Base-by-base conservation (phyloP, 2,113 vertebrate species). In the Engystomops pustulosus region DNA sequence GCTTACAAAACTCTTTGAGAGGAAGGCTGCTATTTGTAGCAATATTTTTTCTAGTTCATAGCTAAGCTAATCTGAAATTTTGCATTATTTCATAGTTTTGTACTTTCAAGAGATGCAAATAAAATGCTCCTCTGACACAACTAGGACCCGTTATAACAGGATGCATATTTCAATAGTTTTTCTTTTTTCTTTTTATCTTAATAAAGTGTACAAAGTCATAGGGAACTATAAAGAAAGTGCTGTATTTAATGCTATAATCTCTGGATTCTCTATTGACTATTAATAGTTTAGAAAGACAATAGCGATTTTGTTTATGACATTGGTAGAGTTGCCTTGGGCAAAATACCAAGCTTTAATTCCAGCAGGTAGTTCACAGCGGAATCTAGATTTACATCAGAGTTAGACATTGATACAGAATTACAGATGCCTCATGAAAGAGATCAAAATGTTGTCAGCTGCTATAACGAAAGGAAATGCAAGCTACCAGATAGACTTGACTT, bases 401-500 rank as follows among this genome's bases (percentile, higher is more conserved):
- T 75, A 75, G 72, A 75, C 69, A 60, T 38, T 82, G 69, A 60
- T 60, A 47, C 32, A 74, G 51, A 74, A 74, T 83, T 82, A 72
- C 47, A 82, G 68, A 72, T 82, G 80, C 65, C 51, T 74, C 51
- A 60, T 74, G 69, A 83, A 83, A 74, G 36, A 58, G 20, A 83
- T 83, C 68, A 74, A 60, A 70, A 83, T 74, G 69, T 72, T 72
- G 51, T 69, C 68, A 81, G 65, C 62, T 47, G 38, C 58, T 68
- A 68, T 67, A 51, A 69, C 4, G 44, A 75, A 62, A n/a, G 51
- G 70, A 83, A 83, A 83, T 75, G 36, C 70, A 74, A 62, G 81
- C 38, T 55, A 83, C 55, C 10, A 83, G 70, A 83, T 75, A 75
- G 81, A 83, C 70, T 75, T 83, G 81, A 83, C 70, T 83, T 83